Evolutionary conservation across 1,140 invertebrate genomes (phyloP), one percentile per base, ranked within the genome.

Genomic region (Patella vulgata): DNA sequence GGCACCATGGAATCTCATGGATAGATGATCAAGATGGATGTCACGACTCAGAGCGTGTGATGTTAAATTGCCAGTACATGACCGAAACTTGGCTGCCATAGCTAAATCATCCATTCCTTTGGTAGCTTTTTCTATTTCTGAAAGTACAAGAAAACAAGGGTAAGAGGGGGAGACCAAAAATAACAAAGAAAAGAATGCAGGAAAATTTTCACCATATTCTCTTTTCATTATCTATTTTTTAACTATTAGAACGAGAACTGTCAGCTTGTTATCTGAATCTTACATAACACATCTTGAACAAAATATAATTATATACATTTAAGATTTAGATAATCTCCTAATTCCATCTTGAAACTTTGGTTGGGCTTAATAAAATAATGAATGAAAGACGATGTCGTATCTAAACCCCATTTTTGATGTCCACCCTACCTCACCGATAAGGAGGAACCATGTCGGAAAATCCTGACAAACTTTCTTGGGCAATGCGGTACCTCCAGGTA

Each of bases 1-100:
- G 73, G 90, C 89, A 48, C 98, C 98, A 83, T 99, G 97, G 84
- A 99, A 99, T 50, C 95, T 98, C 54, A 99, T 94, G 36, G 96
- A 97, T 78, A 99, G 93, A 80, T 95, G 97, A 55, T 93, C 92
- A 75, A 99, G 96, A 84, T 99, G 99, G 30, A 99, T 88, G 85
- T 99, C 97, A 63, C 97, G 88, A 64, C 95, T 95, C 66, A 94
- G 90, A 11, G 94, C 93, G 86, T 99, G 96, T 2, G 98, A 94
- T 1, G 92, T 94, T 56, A 98, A 84, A 0, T 94, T 93, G 31
- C 97, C 97, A 12, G 97, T 99, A 65, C 95, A 96, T 0, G 96
- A 91, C 53, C 97, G 87, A 2, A 95, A 94, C 80, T 97, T 93
- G 0, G 96, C 93, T 84, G 95, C 96, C 65, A 98, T 87, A 66